Evolutionary conservation across 2,888 invertebrate species (phyloP).

Genomic region (Sarcophaga caerulescens): DNA sequence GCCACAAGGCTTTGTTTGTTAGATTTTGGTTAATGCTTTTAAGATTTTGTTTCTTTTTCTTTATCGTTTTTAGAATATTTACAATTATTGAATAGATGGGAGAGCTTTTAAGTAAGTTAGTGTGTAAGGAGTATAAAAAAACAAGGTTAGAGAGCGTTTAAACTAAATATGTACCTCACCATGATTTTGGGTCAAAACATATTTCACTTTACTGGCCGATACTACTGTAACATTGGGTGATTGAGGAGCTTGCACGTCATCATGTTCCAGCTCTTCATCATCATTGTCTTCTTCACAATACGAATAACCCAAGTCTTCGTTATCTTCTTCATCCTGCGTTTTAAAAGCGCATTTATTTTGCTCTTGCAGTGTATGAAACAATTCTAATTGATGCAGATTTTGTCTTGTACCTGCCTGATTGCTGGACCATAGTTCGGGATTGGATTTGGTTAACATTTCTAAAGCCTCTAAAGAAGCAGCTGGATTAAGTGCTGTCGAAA

Average conservation of each 20-base stretch:
- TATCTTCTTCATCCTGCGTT: conserved; percentile 69
- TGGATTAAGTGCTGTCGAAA: conserved; percentile 72
- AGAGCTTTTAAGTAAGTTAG: no score
- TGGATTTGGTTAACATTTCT: conserved; percentile 75
- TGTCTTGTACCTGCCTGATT: conserved; percentile 69
- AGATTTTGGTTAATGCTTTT: conserved; percentile 68
- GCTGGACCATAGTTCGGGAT: conserved; percentile 74
- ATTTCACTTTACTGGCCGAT: conserved; percentile 72
- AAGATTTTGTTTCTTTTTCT: conserved; percentile 24
- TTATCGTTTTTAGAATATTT: conserved; percentile 44
- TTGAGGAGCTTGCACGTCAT: conserved; percentile 17
- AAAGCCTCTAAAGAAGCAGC: conserved; percentile 77
- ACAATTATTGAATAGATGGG: conserved; percentile 30
- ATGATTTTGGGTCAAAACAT: conserved; percentile 75
- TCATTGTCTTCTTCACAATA: conserved; percentile 74
- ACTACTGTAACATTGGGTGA: conserved; percentile 71
- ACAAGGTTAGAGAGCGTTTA: not conserved
- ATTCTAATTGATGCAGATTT: conserved; percentile 72
- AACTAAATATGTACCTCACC: conserved; percentile 75
- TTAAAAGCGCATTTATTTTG: conserved; percentile 35
- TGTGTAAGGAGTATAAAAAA: no score
- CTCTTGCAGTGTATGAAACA: conserved; percentile 69
- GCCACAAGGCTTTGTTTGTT: conserved; percentile 69
- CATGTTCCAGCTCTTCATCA: conserved; percentile 52
- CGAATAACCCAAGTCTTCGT: conserved; percentile 77